Evolutionary conservation across 64 coral and sea anemone species (phyloP), one percentile per base, ranked within the genome.

Genomic region (Pocillopora damicornis): DNA sequence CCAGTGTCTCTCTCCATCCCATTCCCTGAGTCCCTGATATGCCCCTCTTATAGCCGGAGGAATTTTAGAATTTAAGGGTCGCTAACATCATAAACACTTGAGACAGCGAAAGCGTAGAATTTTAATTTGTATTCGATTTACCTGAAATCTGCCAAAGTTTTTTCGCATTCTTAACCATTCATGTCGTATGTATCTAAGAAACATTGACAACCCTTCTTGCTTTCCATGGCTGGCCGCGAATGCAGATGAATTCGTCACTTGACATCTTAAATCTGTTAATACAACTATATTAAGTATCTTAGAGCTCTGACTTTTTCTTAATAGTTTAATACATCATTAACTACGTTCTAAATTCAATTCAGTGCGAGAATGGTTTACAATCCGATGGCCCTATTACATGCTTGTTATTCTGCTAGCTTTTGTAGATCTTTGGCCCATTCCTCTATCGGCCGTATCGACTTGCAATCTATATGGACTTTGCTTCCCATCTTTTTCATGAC

Each of bases 401-500:
- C 1, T 23, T 9, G 10, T 69, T n/a, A 71, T n/a, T 59, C 63
- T 38, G 62, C 60, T 5, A 91, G 59, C 59, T 86, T 91, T 85
- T 86, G 68, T 20, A 91, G 89, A 45, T 91, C 89, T 68, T 86
- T 18, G 36, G 36, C 75, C 73, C 82, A 91, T 63, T 83, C 75
- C 35, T 86, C 81, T 22, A 86, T 65, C 30, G 89, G 89, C 23
- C 89, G 73, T 60, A 91, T 76, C n/a, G 89, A 91, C 38, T 56
- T 86, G 15, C 89, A 91, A 23, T 91, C 30, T 13, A 91, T 67
- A 26, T 76, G 74, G 0, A 86, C 89, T 25, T 75, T 86, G 37
- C 86, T 75, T 63, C 89, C 89, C 57, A 91, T 91, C 73, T 91
- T 74, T 77, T 91, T 91, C 89, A 91, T 91, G 25, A 91, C 78